Conservation (phyloP, 2,797 vertebrate species). For the Micrastur ruficollis region DNA sequence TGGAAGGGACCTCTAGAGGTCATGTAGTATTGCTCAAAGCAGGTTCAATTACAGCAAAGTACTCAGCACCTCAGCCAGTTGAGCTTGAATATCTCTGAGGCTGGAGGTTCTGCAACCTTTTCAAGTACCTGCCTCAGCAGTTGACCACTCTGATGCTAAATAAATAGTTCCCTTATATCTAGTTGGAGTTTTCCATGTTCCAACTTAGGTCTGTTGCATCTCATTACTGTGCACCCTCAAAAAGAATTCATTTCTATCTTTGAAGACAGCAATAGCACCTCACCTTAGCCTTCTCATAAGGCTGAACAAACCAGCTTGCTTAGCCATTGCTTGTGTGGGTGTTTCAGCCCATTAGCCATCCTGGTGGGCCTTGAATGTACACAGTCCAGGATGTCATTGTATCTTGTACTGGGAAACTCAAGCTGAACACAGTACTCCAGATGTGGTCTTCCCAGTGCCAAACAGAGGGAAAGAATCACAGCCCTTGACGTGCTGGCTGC, state of each 20-base stretch:
- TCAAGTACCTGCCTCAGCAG: background rate
- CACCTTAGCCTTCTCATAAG: background rate
- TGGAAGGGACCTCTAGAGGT: background rate
- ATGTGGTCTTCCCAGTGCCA: background rate
- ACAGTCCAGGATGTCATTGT: background rate
- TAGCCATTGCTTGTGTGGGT: background rate
- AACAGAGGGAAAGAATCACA: background rate
- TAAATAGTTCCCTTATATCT: background rate
- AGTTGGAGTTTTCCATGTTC: background rate
- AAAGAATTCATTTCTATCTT: background rate
- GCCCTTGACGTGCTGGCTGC: background rate
- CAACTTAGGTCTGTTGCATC: fast-evolving
- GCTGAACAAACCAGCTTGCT: background rate
- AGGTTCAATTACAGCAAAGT: background rate
- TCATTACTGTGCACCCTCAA: background rate
- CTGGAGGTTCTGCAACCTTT: background rate
- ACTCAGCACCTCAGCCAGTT: fast-evolving
- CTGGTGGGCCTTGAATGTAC: background rate
- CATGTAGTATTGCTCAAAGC: background rate
- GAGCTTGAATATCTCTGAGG: background rate
- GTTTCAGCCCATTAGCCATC: background rate
- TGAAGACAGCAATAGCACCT: background rate
- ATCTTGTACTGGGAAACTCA: background rate
- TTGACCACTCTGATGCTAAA: background rate
- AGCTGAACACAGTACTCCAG: background rate